Base-by-base conservation (phyloP, 2,113 vertebrate species). In the Picathartes gymnocephalus region DNA sequence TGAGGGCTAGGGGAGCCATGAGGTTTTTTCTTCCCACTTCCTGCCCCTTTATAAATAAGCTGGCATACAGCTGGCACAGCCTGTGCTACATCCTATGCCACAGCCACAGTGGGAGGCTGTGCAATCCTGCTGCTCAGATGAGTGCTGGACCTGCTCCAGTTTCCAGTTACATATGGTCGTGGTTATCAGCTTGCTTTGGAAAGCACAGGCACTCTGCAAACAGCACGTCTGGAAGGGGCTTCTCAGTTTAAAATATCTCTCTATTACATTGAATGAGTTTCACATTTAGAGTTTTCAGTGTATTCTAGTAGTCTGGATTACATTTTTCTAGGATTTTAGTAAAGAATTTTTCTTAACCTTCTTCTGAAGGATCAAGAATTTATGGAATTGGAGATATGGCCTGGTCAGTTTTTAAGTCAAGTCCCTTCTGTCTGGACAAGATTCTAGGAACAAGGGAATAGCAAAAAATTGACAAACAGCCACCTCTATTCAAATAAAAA, bases 201-300 rank as follows among this genome's bases (percentile, higher is more conserved):
- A 87, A 81, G 69, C 56, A 58, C 35, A 57, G 39, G 23, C 39
- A 42, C 18, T 11, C 57, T 86, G 51, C 27, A 69, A 93, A 35
- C 33, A 51, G 13, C 2, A 9, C 0, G 0, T 27, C 28, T 86
- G 33, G 62, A 66, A 79, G 27, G 17, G 11, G 25, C 11, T 86
- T 33, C 42, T 82, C 13, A 20, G 23, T 14, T 15, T 19, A 74
- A 94, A 51, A 53, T 31, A 74, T 17, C 54, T 50, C 33, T 47
- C n/a, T 76, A 15, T 40, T 68, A 33, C 37, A 51, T 0, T 44
- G 37, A 78, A 64, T 0, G 0, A 54, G 19, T 62, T 47, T 42
- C 21, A 50, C 11, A 2, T n/a, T 33, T 17, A 40, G 39, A 83
- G 50, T 39, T 80, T 68, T 50, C 71, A 81, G 27, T 15, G 11